phyloP scores from a whole-genome alignment of 2,113 vertebrate genomes.

The Anoura caudifer region DNA sequence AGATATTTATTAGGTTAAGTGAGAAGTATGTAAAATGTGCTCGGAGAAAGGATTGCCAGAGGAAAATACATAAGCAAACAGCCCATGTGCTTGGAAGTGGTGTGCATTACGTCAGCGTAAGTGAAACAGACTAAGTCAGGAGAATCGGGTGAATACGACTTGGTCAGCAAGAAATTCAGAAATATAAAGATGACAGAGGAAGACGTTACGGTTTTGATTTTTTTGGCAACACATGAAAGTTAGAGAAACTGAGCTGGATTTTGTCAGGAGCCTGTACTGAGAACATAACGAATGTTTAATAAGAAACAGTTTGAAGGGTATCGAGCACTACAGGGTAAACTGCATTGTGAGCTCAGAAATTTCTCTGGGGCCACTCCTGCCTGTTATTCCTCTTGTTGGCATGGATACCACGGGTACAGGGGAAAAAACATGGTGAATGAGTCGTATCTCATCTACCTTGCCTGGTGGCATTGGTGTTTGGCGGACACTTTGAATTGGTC shows the following conservation, averaged over 20 bases:
- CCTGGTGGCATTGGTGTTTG: background rate
- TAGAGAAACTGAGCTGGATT: background rate
- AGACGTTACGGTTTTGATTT: background rate
- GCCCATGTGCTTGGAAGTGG: conserved; percentile 39
- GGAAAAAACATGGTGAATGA: background rate
- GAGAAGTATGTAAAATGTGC: conserved; percentile 10
- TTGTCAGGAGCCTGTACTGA: background rate
- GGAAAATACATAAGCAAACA: conserved; percentile 20
- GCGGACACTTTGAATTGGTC: background rate
- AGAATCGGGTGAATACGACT: conserved; percentile 25
- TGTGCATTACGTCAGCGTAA: conserved; percentile 31
- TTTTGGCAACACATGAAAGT: background rate
- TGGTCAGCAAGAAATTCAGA: conserved; percentile 12
- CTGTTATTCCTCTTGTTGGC: background rate
- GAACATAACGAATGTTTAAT: background rate
- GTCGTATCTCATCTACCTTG: background rate
- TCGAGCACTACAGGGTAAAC: background rate
- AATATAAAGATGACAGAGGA: background rate
- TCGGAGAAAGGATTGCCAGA: conserved; percentile 17
- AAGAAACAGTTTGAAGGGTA: background rate
- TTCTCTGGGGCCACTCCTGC: background rate
- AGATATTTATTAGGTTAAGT: conserved; percentile 32
- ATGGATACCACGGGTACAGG: fast-evolving
- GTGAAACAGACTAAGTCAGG: conserved; percentile 43
- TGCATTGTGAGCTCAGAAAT: background rate